Conservation (phyloP, 2,888 invertebrate genomes). For the Sinhomidia bicolor region DNA sequence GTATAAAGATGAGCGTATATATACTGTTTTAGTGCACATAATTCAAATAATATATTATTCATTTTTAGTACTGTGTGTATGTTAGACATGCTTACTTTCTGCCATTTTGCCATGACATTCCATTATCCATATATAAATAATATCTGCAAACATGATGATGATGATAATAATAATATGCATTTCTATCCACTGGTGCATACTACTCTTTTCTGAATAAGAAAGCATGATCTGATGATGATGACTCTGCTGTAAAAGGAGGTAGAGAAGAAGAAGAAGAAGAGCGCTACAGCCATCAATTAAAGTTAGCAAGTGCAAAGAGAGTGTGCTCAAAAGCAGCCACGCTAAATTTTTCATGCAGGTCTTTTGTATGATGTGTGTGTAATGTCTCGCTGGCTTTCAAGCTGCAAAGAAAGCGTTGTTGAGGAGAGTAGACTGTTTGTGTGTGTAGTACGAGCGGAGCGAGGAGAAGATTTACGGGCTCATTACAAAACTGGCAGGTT, state of each 20-base stretch:
- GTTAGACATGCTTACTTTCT: background rate
- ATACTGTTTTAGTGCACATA: background rate
- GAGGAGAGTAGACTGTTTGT: conserved; percentile 8
- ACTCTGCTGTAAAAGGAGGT: background rate
- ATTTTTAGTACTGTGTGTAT: background rate
- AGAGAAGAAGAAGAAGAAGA: conserved; percentile 35
- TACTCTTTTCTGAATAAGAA: background rate
- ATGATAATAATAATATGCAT: conserved; percentile 6
- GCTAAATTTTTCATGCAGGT: conserved; percentile 64
- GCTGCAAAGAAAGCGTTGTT: conserved; percentile 22
- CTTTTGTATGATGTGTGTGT: conserved; percentile 47
- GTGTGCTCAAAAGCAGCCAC: conserved; percentile 58
- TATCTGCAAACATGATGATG: background rate
- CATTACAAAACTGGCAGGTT: conserved; percentile 75
- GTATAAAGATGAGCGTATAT: background rate
- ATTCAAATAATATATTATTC: conserved; percentile 32
- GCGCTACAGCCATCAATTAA: conserved; percentile 64
- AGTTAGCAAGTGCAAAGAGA: conserved; percentile 43
- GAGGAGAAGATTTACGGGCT: conserved; percentile 72
- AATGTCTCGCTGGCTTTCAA: conserved; percentile 45
- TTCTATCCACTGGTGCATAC: no score
- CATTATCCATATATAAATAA: background rate
- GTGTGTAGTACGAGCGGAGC: conserved; percentile 53
- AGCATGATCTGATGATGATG: background rate
- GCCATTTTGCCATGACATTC: conserved; percentile 14